phyloP scores from a whole-genome alignment of 2,888 invertebrate genomes.

The Sarcophaga caerulescens region DNA sequence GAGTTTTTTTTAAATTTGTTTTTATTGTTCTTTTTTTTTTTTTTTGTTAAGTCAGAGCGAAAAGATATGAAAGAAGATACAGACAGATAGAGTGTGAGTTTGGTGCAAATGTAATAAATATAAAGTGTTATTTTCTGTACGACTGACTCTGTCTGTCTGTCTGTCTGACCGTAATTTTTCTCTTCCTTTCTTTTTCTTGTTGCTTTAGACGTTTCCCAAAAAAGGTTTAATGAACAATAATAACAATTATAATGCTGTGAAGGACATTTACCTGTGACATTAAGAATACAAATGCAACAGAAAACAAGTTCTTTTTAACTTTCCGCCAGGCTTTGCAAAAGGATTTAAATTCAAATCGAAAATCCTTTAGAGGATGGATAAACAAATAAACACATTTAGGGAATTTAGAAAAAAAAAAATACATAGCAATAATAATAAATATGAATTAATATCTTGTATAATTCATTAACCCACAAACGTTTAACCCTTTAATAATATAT shows the following conservation, averaged over 20 bases:
- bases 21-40: not conserved
- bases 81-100: not conserved
- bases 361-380: too few species aligned
- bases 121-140: constrained; percentile 7
- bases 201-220: constrained; percentile 12
- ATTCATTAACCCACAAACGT: too few species aligned
- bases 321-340: not conserved
- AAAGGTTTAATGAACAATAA: constrained; percentile 38
- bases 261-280: constrained; percentile 47
- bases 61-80: not conserved
- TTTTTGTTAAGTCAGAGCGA: constrained; percentile 2
- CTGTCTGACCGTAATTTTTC: too few species aligned
- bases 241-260: constrained; percentile 21
- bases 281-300: not conserved
- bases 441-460: too few species aligned
- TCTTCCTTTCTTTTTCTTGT: constrained; percentile 1
- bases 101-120: constrained; percentile 15
- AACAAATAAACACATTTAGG: too few species aligned
- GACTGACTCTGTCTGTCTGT: too few species aligned
- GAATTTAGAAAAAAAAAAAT: too few species aligned
- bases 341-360: too few species aligned
- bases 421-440: too few species aligned
- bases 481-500: too few species aligned
- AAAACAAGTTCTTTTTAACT: constrained; percentile 28
- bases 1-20: constrained; percentile 14